Base-by-base conservation (phyloP, 2,888 invertebrate genomes). In the Cynaeus angustus region DNA sequence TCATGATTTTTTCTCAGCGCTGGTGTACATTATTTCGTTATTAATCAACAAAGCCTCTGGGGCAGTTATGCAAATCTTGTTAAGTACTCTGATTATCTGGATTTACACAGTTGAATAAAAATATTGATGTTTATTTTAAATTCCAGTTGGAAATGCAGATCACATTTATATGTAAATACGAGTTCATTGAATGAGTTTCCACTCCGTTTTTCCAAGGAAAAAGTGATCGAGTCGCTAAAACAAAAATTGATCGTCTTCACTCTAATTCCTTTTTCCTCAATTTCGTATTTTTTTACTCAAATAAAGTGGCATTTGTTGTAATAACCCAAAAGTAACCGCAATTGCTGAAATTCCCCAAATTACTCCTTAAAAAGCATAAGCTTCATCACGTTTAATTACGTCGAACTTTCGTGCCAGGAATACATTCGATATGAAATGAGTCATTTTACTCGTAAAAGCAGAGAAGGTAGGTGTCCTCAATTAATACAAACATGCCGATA, bases 81-180 rank as follows among this genome's bases (percentile, higher is more conserved):
- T 30, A 52, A 52, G 52, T 4, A 30, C 33, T 52, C 5, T 52
- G 52, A 52, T 30, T 52, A 30, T 52, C 52, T 33, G 33, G 12
- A 52, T 52, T 52, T 28, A 33, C 33, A 30, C 52, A 48, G 26
- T 13, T 16, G 26, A 10, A 2, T 21, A 7, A 48, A 48, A 16
- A 48, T 48, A 48, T 21, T 48, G 48, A 48, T 48, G 52, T 52
- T 52, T 52, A 30, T 52, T 52, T 52, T 30, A 52, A 52, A 52
- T 30, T 52, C 7, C 30, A 13, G 26, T 8, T n/a, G 37, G 37
- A n/a, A n/a, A 37, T 37, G 37, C 45, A 8, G 12, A 14, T 7
- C 12, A 13, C 7, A 45, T 45, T 10, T 45, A 13, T 45, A 45
- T 45, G 45, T 45, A 45, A 45, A 45, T 45, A 45, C 12, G 45